These are phyloP conservation scores for Drosophila arawakana DNA, from an alignment of 1,140 invertebrate species.

Conservation along the genomic window DNA sequence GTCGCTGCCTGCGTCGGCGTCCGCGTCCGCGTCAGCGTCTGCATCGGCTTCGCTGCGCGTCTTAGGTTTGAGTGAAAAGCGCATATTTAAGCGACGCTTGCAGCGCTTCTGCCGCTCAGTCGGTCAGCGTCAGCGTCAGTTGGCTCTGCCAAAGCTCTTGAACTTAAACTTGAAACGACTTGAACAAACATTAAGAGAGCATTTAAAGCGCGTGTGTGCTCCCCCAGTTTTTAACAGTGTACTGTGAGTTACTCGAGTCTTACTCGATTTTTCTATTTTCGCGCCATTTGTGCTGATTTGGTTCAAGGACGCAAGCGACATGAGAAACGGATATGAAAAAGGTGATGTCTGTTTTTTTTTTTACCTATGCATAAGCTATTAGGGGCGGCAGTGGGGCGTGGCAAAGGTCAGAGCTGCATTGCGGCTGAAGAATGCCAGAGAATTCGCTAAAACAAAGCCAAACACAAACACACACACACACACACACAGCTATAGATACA, in stretches of 20 bases:
- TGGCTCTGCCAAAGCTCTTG: constrained; percentile 64
- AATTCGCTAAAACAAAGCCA: constrained; percentile 33
- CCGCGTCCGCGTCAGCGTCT: neutral
- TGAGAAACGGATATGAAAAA: constrained; percentile 45
- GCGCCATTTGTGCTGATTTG: constrained; percentile 17
- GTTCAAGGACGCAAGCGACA: constrained; percentile 21
- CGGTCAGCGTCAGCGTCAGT: constrained; percentile 71
- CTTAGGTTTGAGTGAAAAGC: constrained; percentile 24
- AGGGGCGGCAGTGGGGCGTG: neutral
- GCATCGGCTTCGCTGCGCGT: constrained; percentile 15
- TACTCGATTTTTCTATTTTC: neutral
- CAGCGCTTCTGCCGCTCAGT: constrained; percentile 68
- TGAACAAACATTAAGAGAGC: constrained; percentile 11
- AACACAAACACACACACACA: constrained; percentile 27
- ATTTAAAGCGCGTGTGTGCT: constrained; percentile 8
- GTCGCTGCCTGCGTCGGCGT: neutral
- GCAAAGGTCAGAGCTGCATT: constrained; percentile 67
- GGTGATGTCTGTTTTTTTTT: constrained; percentile 16
- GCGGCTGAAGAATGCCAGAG: constrained; percentile 37
- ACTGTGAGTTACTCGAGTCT: neutral
- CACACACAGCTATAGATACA: constrained; percentile 17
- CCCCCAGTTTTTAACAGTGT: neutral
- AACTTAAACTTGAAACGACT: constrained; percentile 46
- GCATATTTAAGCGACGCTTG: constrained; percentile 74
- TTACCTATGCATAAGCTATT: constrained; percentile 10